Evolutionary conservation across 1,140 invertebrate species (phyloP).

Genomic region (Nymphalis io): DNA sequence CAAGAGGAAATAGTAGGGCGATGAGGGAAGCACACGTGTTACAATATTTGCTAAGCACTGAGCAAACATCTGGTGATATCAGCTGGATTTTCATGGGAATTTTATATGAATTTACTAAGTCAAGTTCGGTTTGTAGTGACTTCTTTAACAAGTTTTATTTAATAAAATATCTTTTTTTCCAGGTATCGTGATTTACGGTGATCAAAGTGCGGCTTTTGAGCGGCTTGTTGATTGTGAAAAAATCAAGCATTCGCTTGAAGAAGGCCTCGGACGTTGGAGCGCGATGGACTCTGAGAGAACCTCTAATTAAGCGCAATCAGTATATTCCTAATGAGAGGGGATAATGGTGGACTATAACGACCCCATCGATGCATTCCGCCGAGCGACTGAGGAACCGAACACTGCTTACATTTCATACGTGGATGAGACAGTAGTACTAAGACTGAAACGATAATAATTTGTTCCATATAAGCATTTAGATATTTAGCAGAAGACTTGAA

Average conservation of each 20-base stretch:
- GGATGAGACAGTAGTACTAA: constrained; percentile 68
- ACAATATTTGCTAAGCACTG: constrained; percentile 77
- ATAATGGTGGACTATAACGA: constrained; percentile 78
- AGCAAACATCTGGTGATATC: constrained; percentile 71
- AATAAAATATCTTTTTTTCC: constrained; percentile 56
- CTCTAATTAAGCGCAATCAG: constrained; percentile 80
- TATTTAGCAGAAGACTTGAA: constrained; percentile 60
- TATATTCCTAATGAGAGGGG: constrained; percentile 79
- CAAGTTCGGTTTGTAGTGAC: not conserved
- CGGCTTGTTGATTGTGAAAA: constrained; percentile 75
- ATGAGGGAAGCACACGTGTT: constrained; percentile 74
- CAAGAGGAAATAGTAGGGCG: constrained; percentile 77
- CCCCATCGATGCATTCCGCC: constrained; percentile 75
- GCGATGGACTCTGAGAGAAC: constrained; percentile 68
- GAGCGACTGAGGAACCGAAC: constrained; percentile 64
- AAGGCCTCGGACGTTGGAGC: constrained; percentile 63
- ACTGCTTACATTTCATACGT: constrained; percentile 66
- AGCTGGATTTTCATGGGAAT: constrained; percentile 57
- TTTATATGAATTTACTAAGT: constrained; percentile 12
- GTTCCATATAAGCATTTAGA: constrained; percentile 75
- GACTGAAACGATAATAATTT: constrained; percentile 68
- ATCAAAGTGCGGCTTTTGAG: constrained; percentile 73
- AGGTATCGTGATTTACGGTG: constrained; percentile 69
- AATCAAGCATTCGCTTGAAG: constrained; percentile 68
- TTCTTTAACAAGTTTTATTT: constrained; percentile 28